Evolutionary conservation across 2,797 vertebrate genomes (phyloP).

Genomic region (Sciurus vulgaris): DNA sequence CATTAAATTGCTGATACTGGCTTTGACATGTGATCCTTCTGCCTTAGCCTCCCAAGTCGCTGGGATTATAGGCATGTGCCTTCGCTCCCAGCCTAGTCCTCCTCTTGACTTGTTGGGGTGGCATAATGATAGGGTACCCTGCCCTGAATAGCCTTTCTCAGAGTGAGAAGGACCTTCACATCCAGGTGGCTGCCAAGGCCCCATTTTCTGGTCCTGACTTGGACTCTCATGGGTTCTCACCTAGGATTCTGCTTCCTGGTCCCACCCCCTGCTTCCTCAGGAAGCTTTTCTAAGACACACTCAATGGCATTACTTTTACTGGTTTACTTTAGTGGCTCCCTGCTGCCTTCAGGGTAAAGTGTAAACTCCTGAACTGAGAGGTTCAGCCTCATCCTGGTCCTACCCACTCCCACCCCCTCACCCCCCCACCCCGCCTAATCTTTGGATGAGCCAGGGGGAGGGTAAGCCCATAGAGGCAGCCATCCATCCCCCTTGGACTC

Average conservation of each 20-base stretch:
- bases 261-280: not conserved
- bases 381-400: too few species aligned
- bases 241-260: not conserved
- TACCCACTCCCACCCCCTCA: fast-evolving
- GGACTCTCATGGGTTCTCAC: not conserved
- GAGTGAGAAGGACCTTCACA: not conserved
- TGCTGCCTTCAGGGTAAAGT: not conserved
- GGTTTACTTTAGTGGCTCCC: not conserved
- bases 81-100: not conserved
- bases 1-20: too few species aligned
- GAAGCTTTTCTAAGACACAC: not conserved
- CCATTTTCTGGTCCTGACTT: not conserved
- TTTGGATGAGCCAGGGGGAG: not conserved
- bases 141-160: not conserved
- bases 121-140: not conserved
- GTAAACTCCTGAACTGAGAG: not conserved
- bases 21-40: too few species aligned
- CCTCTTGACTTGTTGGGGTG: not conserved
- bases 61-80: too few species aligned
- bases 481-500: too few species aligned
- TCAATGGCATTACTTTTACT: not conserved
- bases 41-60: too few species aligned
- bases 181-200: not conserved
- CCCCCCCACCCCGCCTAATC: not conserved
- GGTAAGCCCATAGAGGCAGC: not conserved